Base-by-base conservation (phyloP, 2,797 vertebrate species). In the Salmo trutta region DNA sequence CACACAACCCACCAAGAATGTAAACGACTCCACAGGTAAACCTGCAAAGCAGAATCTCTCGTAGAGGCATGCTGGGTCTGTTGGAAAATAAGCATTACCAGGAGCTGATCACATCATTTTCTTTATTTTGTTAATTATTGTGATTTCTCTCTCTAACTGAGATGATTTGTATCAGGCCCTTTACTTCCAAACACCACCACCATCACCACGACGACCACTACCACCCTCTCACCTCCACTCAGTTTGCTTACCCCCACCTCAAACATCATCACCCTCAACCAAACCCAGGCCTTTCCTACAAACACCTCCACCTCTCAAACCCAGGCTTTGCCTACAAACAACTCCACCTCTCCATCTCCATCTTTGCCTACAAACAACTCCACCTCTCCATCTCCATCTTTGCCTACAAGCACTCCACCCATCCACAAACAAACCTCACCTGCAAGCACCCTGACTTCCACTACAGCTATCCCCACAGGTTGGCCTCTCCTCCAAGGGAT, bases 391-490 rank as follows among this genome's bases (percentile, higher is more conserved):
- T 24, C 24, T 24, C 24, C 3, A 19, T 15, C 53, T 19, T 54
- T 56, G 19, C 54, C 54, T 56, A n/a, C 54, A 56, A 56, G 2
- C 71, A 73, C n/a, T 52, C 31, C 52, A 12, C 2, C 27, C 71
- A 29, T 16, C 12, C 52, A 73, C 65, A 70, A 53, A 1, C 2
- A 47, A n/a, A 2, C 5, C 77, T 12, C 56, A 70, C 1, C 54
- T 68, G 12, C 27, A 79, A 0, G 0, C 82, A 75, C 17, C 66
- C 41, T 36, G n/a, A 62, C 0, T 71, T 3, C 12, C 69, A 21
- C 52, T 84, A 4, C 19, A 21, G 84, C 85, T 86, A 16, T 21
- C 16, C 56, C 67, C 68, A 0, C 27, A 85, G 82, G 79, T 90
- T 86, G 41, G 82, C 85, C 76, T 16, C 17, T 8, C n/a, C 56